Base-by-base conservation (phyloP, 1,140 invertebrate genomes). In the Tribolium castaneum region DNA sequence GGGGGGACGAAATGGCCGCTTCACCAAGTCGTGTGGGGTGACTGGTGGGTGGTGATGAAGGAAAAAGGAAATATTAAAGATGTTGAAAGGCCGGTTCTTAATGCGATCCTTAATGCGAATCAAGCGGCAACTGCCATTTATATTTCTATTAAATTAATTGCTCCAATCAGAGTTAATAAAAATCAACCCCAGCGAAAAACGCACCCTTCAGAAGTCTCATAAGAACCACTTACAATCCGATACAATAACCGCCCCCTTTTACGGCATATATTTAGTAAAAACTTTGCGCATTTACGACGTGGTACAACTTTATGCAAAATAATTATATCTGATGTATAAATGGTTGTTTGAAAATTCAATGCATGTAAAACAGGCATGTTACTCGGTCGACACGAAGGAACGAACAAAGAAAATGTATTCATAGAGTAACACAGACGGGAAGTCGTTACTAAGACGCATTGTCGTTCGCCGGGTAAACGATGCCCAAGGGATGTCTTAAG, bases 321-420 rank as follows among this genome's bases (percentile, higher is more conserved):
- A 73, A 73, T 73, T 73, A 54, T 73, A 54, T 73, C 71, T 73
- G 71, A 54, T 54, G 49, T 73, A 73, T 73, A 73, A 76, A 62
- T 73, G 71, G 35, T 74, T 80, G 54, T 76, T 81, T 80, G 78
- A 81, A 83, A 84, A 84, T 84, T 85, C 83, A 84, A 85, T 85
- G 84, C 84, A 85, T 85, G 81, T 83, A 83, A 85, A 85, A 76
- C 81, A 85, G 84, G 78, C 59, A 54, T 75, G 72, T 75, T 59
- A 56, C 72, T 35, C 39, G 75, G 75, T 66, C 35, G 62, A 76
- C 75, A 51, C 75, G 73, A 78, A 81, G 80, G 79, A 82, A 78
- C 81, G 81, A 82, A 83, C 83, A 83, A 82, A 81, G 80, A 82
- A 82, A 85, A 85, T 85, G 81, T 85, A 85, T 85, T 85, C 84